These are phyloP conservation scores for Drosophila lowei DNA, from an alignment of 1,140 invertebrate genomes.

Conservation along the genomic window DNA sequence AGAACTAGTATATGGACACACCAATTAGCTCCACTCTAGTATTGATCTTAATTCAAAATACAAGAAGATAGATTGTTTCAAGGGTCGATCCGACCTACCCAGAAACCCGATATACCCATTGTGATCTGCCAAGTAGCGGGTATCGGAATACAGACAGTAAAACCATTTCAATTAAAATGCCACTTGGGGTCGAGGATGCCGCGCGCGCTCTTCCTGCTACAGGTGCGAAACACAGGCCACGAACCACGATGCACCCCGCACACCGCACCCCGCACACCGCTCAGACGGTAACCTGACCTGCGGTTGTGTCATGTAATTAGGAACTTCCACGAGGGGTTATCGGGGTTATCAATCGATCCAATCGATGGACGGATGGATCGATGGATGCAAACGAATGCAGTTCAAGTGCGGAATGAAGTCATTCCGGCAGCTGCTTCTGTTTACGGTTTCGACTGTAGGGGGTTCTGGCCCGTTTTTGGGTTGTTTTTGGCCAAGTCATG, in stretches of 20 bases:
- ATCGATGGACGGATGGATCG: conserved; percentile 27
- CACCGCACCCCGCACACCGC: background rate
- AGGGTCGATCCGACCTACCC: no score
- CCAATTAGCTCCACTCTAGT: no score
- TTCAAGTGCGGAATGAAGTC: conserved; percentile 61
- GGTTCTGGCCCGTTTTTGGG: background rate
- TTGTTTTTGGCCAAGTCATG: conserved; percentile 27
- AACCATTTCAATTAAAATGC: conserved; percentile 79
- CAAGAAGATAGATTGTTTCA: no score
- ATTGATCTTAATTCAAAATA: no score
- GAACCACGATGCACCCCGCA: conserved; percentile 3
- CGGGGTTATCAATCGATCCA: conserved; percentile 15
- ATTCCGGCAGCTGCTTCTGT: conserved; percentile 39
- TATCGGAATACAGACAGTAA: background rate
- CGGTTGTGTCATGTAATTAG: conserved; percentile 80
- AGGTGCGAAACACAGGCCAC: conserved; percentile 48
- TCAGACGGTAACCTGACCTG: conserved; percentile 38
- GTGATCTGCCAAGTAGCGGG: no score
- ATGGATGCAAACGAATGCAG: conserved; percentile 30
- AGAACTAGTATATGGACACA: no score
- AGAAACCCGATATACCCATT: conserved; percentile 2
- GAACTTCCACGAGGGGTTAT: conserved; percentile 57
- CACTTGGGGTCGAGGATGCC: conserved; percentile 45
- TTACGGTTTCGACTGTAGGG: background rate
- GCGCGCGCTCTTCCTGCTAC: conserved; percentile 38